Base-by-base conservation (phyloP, 2,113 vertebrate species). In the Solea senegalensis region DNA sequence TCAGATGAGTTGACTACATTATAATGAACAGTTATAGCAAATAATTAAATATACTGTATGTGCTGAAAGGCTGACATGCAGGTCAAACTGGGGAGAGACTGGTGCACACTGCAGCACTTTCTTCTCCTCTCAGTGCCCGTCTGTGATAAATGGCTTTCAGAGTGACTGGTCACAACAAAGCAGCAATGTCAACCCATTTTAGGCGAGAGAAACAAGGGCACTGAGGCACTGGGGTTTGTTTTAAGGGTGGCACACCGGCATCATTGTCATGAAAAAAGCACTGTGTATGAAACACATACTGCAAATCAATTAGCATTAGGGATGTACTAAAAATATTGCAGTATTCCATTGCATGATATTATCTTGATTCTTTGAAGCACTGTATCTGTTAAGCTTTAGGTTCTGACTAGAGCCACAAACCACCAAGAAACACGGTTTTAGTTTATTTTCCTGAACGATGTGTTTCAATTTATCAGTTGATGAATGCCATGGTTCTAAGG, bases 31-130 rank as follows among this genome's bases (percentile, higher is more conserved):
- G 2, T 34, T 34, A 34, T 34, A 34, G 34, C 34, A 34, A 2
- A 34, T 34, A 34, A 34, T 4, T 34, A 34, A 34, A 34, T 34
- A 34, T 34, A 34, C 34, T 34, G 34, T 34, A 34, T 34, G 26
- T 50, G 45, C 43, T 34, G 69, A 65, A 64, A 67, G 44, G 68
- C 68, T 80, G 72, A 70, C 69, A 58, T 65, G 61, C 59, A 65
- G 69, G 65, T 64, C 68, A 26, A 69, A 65, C 64, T 55, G 50
- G 48, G 58, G 79, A 75, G 55, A 69, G 62, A 51, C 65, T 55
- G 64, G 66, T 74, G 63, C 62, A 71, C 72, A 51, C 76, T 67
- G 71, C 74, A 71, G 21, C 67, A 46, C 63, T 81, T 69, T 65
- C 44, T 67, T 62, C 51, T 54, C 51, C 65, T 56, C 45, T 5